Conservation (phyloP, 2,888 invertebrate genomes). For the Zaprionus lineosus region DNA sequence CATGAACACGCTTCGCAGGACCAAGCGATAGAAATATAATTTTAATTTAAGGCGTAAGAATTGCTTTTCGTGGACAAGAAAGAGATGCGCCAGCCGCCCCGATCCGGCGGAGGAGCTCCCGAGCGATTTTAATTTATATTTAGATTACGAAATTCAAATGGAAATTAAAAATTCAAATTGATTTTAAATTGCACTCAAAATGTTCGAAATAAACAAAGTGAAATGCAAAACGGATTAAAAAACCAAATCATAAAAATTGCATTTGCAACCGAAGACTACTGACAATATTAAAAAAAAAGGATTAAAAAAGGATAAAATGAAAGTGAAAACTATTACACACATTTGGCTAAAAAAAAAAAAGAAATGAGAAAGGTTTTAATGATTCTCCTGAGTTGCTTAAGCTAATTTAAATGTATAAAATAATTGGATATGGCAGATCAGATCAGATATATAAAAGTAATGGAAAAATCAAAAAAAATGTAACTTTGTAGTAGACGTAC, state of each 20-base stretch:
- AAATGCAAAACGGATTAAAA: conserved; percentile 2
- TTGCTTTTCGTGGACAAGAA: conserved; percentile 55
- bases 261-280: conserved; percentile 69
- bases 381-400: conserved; percentile 56
- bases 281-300: conserved; percentile 69
- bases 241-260: conserved; percentile 44
- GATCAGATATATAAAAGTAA: conserved; percentile 47
- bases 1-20: conserved; percentile 69
- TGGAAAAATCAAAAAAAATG: conserved; percentile 30
- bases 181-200: conserved; percentile 51
- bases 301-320: conserved; percentile 37
- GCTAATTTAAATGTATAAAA: no score
- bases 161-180: conserved; percentile 50
- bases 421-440: no score
- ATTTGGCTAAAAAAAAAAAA: conserved; percentile 38
- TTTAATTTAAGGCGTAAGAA: conserved; percentile 77
- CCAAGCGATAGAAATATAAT: conserved; percentile 68
- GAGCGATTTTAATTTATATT: conserved; percentile 68
- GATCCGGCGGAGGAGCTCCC: conserved; percentile 20
- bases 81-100: not conserved
- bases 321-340: conserved; percentile 5
- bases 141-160: conserved; percentile 55
- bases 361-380: conserved; percentile 26
- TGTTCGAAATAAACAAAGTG: conserved; percentile 27
- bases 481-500: no score